phyloP scores from a whole-genome alignment of 2,113 vertebrate genomes.

The Cyprinodon tularosa region DNA sequence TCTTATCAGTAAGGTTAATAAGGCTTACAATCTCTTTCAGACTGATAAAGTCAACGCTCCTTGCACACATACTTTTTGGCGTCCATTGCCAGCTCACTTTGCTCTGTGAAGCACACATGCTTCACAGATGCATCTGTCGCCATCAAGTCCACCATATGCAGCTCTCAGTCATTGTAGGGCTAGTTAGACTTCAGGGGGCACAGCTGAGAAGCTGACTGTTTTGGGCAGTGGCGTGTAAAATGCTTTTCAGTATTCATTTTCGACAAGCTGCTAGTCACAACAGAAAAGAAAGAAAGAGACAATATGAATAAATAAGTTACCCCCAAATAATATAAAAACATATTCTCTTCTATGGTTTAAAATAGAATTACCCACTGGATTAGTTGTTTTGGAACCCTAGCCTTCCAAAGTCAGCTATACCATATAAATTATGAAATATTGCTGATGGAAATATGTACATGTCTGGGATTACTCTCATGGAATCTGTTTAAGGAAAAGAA shows the following conservation, averaged over 20 bases:
- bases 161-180: conserved; percentile 42
- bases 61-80: conserved; percentile 7
- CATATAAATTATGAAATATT: too few species aligned
- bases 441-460: too few species aligned
- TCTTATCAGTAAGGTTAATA: conserved; percentile 34
- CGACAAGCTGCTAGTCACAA: conserved; percentile 42
- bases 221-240: conserved; percentile 42
- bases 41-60: conserved; percentile 13
- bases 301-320: not conserved
- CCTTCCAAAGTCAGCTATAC: too few species aligned
- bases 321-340: not conserved
- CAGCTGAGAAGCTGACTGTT: conserved; percentile 34
- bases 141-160: conserved; percentile 53
- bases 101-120: conserved; percentile 32
- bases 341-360: not conserved
- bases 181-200: conserved; percentile 20
- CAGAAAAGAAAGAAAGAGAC: not conserved
- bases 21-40: conserved; percentile 18
- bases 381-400: too few species aligned
- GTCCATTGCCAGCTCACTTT: conserved; percentile 53
- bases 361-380: not conserved
- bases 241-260: conserved; percentile 32
- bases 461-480: too few species aligned
- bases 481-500: too few species aligned
- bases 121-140: conserved; percentile 56